Percentiles rank a stretch among this genome's conserved stretches.
phyloP scores from a whole-genome alignment of 2,888 invertebrate genomes.

The Parnassius orleans region DNA sequence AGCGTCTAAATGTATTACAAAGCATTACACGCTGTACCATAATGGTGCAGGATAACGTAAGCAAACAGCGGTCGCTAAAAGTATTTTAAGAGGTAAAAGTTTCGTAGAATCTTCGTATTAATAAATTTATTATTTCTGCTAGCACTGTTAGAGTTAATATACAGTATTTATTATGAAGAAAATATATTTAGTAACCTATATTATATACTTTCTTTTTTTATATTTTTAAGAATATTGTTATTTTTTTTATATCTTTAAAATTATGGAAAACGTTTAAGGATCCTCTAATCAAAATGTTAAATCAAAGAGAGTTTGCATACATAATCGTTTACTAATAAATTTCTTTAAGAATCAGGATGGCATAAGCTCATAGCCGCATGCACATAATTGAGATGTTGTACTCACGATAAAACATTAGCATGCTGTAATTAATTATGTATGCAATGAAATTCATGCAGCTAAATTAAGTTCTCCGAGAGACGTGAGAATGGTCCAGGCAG shows the following conservation, averaged over 20 bases:
- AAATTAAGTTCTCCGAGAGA: slow-evolving; percentile 15
- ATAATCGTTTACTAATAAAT: background rate
- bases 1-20: slow-evolving; percentile 27
- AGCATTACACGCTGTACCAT: slow-evolving; percentile 22
- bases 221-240: too few species aligned
- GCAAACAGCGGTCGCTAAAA: slow-evolving; percentile 24
- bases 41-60: slow-evolving; percentile 25
- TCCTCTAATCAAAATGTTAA: background rate
- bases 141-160: too few species aligned
- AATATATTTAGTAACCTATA: too few species aligned
- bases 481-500: slow-evolving; percentile 9
- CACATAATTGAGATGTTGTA: slow-evolving; percentile 7
- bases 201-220: too few species aligned
- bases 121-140: background rate
- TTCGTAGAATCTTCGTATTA: slow-evolving; percentile 9
- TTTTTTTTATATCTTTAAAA: too few species aligned
- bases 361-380: slow-evolving; percentile 5
- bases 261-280: too few species aligned
- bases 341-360: background rate
- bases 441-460: slow-evolving; percentile 16
- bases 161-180: too few species aligned
- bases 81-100: slow-evolving; percentile 22
- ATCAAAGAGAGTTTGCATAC: background rate
- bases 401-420: slow-evolving; percentile 15
- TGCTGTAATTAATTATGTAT: slow-evolving; percentile 20